Percentiles rank a stretch among this genome's conserved stretches.
Evolutionary conservation across 2,888 invertebrate species (phyloP).

Genomic region (Dryococelus australis): DNA sequence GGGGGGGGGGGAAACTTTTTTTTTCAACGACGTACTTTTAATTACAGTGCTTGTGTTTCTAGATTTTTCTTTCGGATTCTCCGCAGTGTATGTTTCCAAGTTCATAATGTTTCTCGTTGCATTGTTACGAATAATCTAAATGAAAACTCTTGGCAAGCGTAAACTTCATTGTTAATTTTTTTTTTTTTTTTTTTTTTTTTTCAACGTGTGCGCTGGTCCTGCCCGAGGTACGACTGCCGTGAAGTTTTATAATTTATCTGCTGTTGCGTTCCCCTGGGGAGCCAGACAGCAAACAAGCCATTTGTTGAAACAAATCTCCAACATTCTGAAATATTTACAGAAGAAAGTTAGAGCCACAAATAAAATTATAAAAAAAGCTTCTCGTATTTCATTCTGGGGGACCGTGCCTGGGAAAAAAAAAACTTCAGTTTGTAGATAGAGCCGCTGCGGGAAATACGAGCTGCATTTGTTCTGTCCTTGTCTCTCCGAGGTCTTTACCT

Average conservation of each 20-base stretch:
- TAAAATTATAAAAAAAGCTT: not conserved
- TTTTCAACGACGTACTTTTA: too few relatives aligned
- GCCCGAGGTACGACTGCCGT: not conserved
- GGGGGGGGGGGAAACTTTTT: too few relatives aligned
- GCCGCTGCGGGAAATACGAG: not conserved
- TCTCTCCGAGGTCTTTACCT: not conserved
- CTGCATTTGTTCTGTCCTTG: not conserved
- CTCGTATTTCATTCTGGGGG: not conserved
- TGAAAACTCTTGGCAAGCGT: not conserved
- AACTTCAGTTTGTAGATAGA: not conserved
- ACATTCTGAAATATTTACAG: not conserved
- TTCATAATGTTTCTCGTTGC: not conserved
- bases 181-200: not conserved
- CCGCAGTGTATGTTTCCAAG: not conserved
- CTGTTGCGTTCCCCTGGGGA: not conserved
- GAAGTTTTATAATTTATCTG: not conserved
- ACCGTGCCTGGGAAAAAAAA: not conserved
- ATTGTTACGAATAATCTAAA: not conserved
- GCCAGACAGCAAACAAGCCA: constrained; percentile 16
- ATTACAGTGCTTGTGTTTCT: too few relatives aligned
- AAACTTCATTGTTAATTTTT: not conserved
- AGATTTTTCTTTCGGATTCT: not conserved
- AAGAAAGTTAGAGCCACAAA: not conserved
- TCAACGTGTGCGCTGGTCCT: not conserved
- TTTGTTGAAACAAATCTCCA: constrained; percentile 11